Base-by-base conservation (phyloP, 2,888 invertebrate genomes). In the Serripes groenlandicus region DNA sequence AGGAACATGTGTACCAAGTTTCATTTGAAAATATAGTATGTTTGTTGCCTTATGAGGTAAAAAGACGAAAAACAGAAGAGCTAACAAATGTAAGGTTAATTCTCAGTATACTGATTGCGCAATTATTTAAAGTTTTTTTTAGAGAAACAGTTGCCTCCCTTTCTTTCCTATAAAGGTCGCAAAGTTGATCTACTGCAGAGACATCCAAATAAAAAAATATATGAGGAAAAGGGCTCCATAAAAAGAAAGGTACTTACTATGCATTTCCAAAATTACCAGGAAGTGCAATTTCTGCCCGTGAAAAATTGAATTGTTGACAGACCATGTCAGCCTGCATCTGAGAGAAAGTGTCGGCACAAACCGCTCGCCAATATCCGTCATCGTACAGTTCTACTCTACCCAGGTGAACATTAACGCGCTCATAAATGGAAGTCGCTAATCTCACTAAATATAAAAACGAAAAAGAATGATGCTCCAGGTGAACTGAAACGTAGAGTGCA, bases 281-380 rank as follows among this genome's bases (percentile, higher is more conserved):
- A 11, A 77, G 68, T 3, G 86, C 35, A 26, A 86, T 75, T 62
- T 81, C 84, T 28, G 86, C 82, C 15, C 62, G 52, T 1, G 79
- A 37, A 77, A 83, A 91, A n/a, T 90, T 90, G 37, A 92, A 75
- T 15, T 90, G 85, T 54, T 83, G 82, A 72, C 93, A 93, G 15
- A 90, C 76, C 18, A 92, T 88, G n/a, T 64, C 30, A 15, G 92
- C 92, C 3, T 79, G 88, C 0, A 21, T 56, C 32, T 85, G 69
- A 9, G 83, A 77, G 54, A 90, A 75, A 21, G 68, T 32, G 15
- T 86, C 69, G 0, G 97, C 97, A 92, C 97, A 97, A 15, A 97
- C 95, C 0, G 97, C 97, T 3, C 97, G 97, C 97, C 97, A 97
- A 15, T 96, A 95, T 0, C 96, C 96, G 78, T 96, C 96, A 88